Conservation (phyloP, 2,888 invertebrate species). For the Chymomyza fuscimana region DNA sequence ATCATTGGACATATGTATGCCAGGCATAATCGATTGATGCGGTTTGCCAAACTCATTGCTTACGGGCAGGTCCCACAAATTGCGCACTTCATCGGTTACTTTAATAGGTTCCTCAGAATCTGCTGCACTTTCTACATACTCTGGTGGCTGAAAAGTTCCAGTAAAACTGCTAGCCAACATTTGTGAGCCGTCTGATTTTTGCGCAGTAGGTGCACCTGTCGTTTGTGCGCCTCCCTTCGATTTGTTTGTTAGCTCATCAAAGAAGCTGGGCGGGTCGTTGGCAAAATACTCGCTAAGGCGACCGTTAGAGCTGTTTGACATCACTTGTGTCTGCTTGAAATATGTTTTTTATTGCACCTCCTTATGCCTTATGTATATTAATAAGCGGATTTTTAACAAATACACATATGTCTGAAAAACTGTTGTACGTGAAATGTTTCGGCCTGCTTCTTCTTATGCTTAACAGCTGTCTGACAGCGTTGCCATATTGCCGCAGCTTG, state of each 20-base stretch:
- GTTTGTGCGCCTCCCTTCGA: not conserved
- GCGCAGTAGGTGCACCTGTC: constrained; percentile 21
- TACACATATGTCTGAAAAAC: not conserved
- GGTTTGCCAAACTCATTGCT: constrained; percentile 82
- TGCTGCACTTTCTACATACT: constrained; percentile 71
- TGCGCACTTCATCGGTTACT: constrained; percentile 76
- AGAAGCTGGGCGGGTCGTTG: constrained; percentile 79
- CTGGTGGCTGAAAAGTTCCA: constrained; percentile 76
- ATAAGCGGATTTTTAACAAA: not conserved
- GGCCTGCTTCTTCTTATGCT: not conserved
- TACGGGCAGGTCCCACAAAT: constrained; percentile 73
- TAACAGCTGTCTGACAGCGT: not conserved
- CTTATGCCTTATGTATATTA: not conserved
- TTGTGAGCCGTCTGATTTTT: constrained; percentile 13
- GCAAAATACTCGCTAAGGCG: constrained; percentile 79
- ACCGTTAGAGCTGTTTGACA: constrained; percentile 53
- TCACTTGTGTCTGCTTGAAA: constrained; percentile 28
- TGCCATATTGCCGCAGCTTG: not conserved
- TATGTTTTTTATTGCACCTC: not conserved
- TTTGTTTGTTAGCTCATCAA: constrained; percentile 75
- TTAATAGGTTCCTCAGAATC: constrained; percentile 72
- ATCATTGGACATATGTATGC: constrained; percentile 89
- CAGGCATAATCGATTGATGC: constrained; percentile 88
- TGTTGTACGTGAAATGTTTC: not conserved
- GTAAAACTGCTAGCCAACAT: constrained; percentile 70